These are phyloP conservation scores for Protula sp. DNA, from an alignment of 2,888 invertebrate species.

Conservation along the genomic window DNA sequence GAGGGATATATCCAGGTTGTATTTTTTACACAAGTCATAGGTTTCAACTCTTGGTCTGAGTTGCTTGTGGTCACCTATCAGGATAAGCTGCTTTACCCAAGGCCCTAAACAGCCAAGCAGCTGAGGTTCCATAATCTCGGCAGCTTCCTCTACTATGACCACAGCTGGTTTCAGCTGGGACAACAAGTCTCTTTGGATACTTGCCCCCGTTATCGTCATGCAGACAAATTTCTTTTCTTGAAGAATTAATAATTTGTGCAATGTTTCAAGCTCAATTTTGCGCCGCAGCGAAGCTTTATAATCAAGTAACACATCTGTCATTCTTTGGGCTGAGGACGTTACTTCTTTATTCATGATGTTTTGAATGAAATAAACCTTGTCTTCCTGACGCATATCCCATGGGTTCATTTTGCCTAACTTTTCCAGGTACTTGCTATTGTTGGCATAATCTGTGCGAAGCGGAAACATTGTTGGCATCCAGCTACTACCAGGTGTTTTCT, in stretches of 20 bases:
- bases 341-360: too few relatives aligned
- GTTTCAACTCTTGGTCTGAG: conserved; percentile 17
- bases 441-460: too few relatives aligned
- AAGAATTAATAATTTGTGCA: conserved; percentile 3
- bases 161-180: conserved; percentile 9
- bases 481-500: too few relatives aligned
- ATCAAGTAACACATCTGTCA: too few relatives aligned
- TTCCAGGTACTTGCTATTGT: too few relatives aligned
- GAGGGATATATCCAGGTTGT: conserved; percentile 19
- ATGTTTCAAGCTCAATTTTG: conserved; percentile 9
- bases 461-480: too few relatives aligned
- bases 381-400: too few relatives aligned
- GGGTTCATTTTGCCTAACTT: too few relatives aligned
- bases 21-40: conserved; percentile 9
- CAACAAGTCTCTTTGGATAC: conserved; percentile 12
- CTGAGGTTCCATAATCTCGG: conserved; percentile 20
- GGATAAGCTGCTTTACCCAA: conserved; percentile 14
- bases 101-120: conserved; percentile 12
- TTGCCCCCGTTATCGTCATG: conserved; percentile 23
- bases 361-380: too few relatives aligned
- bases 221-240: conserved; percentile 7
- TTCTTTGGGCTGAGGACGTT: too few relatives aligned
- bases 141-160: conserved; percentile 21
- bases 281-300: not conserved
- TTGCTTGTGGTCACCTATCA: conserved; percentile 23